These are phyloP conservation scores for Oegoconia quadripuncta DNA, from an alignment of 2,888 invertebrate genomes.

Conservation along the genomic window DNA sequence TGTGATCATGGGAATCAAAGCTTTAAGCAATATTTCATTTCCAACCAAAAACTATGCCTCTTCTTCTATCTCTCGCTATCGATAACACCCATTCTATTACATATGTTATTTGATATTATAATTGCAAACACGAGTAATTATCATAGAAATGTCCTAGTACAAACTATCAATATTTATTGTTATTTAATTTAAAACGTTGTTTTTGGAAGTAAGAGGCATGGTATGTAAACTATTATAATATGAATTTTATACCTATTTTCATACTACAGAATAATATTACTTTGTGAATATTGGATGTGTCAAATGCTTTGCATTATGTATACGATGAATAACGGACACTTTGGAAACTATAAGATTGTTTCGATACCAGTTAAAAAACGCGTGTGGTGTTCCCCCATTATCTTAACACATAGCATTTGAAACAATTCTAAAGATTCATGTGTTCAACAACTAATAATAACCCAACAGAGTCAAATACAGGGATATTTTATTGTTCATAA, in stretches of 20 bases:
- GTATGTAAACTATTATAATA: constrained; percentile 45
- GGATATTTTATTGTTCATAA: constrained; percentile 72
- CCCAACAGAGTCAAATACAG: constrained; percentile 76
- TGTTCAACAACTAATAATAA: constrained; percentile 51
- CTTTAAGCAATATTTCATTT: constrained; percentile 72
- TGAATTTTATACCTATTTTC: constrained; percentile 69
- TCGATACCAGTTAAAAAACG: no score
- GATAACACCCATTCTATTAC: no score
- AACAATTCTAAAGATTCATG: constrained; percentile 51
- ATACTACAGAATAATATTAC: constrained; percentile 52
- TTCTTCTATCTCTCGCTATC: constrained; percentile 22
- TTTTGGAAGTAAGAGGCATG: constrained; percentile 45
- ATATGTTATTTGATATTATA: no score
- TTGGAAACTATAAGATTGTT: no score
- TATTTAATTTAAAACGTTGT: no score
- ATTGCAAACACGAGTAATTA: no score
- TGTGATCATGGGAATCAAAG: constrained; percentile 76
- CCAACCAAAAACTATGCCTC: constrained; percentile 53
- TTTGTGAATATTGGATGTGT: constrained; percentile 46
- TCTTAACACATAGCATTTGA: constrained; percentile 42
- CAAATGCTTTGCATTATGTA: constrained; percentile 37
- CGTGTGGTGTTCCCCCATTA: no score
- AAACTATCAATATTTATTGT: no score
- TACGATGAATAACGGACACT: no score
- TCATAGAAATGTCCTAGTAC: no score